Base-by-base conservation (phyloP, 2,888 invertebrate species). In the Lithophane leautieri region DNA sequence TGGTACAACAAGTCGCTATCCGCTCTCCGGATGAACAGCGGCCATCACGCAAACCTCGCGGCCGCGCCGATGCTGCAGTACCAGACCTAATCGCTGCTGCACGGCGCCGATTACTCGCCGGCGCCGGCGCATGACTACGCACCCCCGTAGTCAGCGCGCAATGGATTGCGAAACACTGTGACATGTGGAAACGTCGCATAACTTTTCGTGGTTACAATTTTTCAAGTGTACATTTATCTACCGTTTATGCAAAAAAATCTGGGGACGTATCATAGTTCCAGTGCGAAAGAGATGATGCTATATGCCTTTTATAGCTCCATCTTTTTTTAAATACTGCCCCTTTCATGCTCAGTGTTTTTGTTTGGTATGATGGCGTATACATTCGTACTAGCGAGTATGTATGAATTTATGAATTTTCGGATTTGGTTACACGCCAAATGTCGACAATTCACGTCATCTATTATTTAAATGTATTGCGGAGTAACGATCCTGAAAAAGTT, bases 1-100 rank as follows among this genome's bases (percentile, higher is more conserved):
- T 99, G 99, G 99, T 99, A 99, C 97, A 99, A 99, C 97, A 99
- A 99, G 97, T 99, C 99, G 91, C 97, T 99, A 91, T 99, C 99
- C 79, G 99, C 99, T 73, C 97, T 99, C 90, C 97, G 99, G 94
- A 99, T 99, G 99, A 99, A 99, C 97, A 98, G 98, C 92, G 98
- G 99, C 72, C 99, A 99, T 95, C 98, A 99, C 96, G 99, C 99
- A 88, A 99, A 99, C 97, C 97, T 99, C 91, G 98, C 99, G 77
- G 99, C 99, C 81, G 98, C 99, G 89, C 99, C 99, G 77, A 99
- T 99, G 98, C 97, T 99, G 88, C 99, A 99, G 94, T 99, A 99
- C 97, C 99, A 99, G 97, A 98, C 98, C 98, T 99, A 98, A 98
- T 98, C 97, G 96, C 88, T 97, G 93, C 96, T 97, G 81, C 96